Conservation (phyloP, 1,140 invertebrate species). For the Drosophila biarmipes region DNA sequence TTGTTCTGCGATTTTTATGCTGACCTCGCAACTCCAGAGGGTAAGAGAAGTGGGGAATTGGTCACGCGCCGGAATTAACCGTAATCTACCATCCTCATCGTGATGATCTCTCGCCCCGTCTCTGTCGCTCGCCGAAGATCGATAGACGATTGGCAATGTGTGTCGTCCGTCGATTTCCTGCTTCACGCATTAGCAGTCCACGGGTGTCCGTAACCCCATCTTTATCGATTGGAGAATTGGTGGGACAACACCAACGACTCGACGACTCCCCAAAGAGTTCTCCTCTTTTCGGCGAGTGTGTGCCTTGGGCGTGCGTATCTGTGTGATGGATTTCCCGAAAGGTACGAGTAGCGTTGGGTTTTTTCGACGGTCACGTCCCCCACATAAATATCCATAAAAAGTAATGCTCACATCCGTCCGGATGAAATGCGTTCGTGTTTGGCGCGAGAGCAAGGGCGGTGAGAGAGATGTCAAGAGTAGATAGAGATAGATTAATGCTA, state of each 20-base stretch:
- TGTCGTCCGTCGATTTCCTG: conserved; percentile 38
- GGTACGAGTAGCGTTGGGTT: neutral
- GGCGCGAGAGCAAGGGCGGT: conserved; percentile 29
- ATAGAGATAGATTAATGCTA: neutral
- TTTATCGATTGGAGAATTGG: conserved; percentile 7
- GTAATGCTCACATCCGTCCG: conserved; percentile 80
- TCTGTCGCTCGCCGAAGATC: conserved; percentile 15
- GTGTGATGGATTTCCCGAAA: neutral
- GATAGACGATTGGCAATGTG: conserved; percentile 30
- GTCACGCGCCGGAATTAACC: conserved; percentile 18
- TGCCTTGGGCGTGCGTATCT: neutral
- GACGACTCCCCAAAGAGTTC: conserved; percentile 30
- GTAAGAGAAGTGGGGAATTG: neutral
- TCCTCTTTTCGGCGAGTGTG: conserved; percentile 1
- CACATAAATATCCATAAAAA: conserved; percentile 80
- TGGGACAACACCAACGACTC: neutral
- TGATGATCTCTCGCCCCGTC: conserved; percentile 9
- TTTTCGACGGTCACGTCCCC: conserved; percentile 72
- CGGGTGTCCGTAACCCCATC: conserved; percentile 22
- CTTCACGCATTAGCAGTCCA: conserved; percentile 44
- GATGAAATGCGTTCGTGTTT: conserved; percentile 66
- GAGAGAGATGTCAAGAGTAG: neutral
- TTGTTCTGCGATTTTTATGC: too few relatives aligned
- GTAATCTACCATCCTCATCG: conserved; percentile 31
- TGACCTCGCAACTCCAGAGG: too few relatives aligned